These are phyloP conservation scores for Therioaphis trifolii DNA, from an alignment of 2,888 invertebrate genomes.

Conservation along the genomic window DNA sequence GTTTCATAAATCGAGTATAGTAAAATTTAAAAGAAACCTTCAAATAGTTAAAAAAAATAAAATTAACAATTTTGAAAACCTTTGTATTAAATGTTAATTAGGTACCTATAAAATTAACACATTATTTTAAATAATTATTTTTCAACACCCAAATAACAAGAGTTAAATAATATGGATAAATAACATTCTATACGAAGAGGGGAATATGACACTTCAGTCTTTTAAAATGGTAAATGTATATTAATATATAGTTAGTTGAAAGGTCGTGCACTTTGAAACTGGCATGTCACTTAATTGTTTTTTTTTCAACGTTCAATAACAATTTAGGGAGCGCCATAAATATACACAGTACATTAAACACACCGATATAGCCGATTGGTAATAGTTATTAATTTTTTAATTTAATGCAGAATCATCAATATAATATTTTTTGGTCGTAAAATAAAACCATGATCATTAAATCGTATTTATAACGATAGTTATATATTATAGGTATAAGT, in stretches of 20 bases:
- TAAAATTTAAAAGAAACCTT: conserved; percentile 22
- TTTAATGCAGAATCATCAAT: not conserved
- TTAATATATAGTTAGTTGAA: not conserved
- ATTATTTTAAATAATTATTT: conserved; percentile 10
- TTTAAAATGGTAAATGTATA: not conserved
- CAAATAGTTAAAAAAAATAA: not conserved
- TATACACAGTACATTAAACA: not conserved
- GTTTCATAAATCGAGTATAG: not conserved
- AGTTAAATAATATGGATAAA: not conserved
- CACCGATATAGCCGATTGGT: not conserved
- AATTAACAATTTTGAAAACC: not conserved
- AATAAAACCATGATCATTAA: not conserved
- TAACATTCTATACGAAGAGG: not conserved
- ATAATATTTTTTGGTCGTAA: not conserved
- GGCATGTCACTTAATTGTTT: conserved; percentile 12
- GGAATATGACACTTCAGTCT: not conserved
- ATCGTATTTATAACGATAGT: not conserved
- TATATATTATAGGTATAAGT: too few species aligned
- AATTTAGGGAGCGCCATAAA: not conserved
- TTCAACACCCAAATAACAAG: not conserved
- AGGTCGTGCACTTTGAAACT: conserved; percentile 37
- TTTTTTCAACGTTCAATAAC: not conserved
- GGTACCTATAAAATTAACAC: not conserved
- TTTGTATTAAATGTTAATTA: not conserved
- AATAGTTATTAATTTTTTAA: not conserved